A percentile compares a stretch with the other conserved stretches of the same genome.
phyloP scores from a whole-genome alignment of 92 coral and sea anemone species.

The Phenganax stokvisi region DNA sequence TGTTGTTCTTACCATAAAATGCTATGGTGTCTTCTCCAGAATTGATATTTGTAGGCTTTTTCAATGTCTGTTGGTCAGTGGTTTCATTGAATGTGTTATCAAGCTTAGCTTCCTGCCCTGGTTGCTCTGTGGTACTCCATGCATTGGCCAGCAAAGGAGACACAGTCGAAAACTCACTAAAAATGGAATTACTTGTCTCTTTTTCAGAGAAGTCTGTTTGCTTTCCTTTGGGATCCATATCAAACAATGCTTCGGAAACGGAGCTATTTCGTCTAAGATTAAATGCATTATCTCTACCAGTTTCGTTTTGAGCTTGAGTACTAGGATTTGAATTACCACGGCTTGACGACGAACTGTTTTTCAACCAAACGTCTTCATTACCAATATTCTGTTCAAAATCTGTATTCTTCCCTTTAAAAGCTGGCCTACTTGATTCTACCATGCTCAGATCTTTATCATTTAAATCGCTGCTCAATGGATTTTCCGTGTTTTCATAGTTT shows the following conservation, averaged over 20 bases:
- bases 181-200: neutral
- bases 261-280: neutral
- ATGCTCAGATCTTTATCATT: no score
- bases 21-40: neutral
- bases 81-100: neutral
- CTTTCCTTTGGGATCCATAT: neutral
- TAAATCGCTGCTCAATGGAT: no score
- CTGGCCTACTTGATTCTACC: no score
- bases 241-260: neutral
- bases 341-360: neutral
- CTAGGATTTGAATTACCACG: neutral
- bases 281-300: neutral
- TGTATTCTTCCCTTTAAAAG: no score
- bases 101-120: neutral
- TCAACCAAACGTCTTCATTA: no score
- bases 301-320: neutral
- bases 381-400: no score
- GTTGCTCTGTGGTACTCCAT: neutral
- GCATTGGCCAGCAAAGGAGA: neutral
- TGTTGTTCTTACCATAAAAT: neutral
- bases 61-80: neutral
- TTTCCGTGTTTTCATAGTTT: no score
- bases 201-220: neutral
- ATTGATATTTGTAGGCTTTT: neutral
- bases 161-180: neutral